These are phyloP conservation scores for Bambusicola thoracicus DNA, from an alignment of 2,113 vertebrate species.

Conservation along the genomic window DNA sequence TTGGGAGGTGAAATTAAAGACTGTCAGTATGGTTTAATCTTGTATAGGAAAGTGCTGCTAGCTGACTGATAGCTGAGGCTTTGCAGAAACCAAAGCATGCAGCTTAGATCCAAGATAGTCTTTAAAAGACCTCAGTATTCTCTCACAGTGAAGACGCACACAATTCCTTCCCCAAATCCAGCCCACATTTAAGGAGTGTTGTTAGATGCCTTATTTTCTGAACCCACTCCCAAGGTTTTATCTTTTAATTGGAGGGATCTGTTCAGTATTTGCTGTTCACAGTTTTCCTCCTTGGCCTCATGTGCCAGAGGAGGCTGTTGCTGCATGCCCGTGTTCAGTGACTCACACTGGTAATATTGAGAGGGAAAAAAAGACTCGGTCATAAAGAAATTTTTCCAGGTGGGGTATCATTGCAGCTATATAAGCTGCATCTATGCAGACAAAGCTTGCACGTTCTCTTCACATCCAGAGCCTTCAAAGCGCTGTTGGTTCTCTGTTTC, in stretches of 20 bases:
- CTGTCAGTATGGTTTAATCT: constrained; percentile 50
- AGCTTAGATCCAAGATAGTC: constrained; percentile 1
- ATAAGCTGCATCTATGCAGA: background rate
- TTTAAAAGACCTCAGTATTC: background rate
- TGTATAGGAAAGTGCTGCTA: constrained; percentile 18
- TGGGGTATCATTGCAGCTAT: background rate
- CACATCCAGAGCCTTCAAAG: background rate
- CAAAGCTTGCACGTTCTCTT: rapidly evolving
- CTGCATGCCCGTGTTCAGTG: constrained; percentile 1
- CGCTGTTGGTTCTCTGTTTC: constrained; percentile 23
- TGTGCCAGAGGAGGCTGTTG: constrained; percentile 9
- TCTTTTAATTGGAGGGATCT: background rate
- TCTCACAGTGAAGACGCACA: background rate
- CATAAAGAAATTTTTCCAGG: background rate
- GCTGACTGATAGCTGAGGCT: background rate
- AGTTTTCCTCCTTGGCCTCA: background rate
- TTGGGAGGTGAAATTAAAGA: constrained; percentile 24
- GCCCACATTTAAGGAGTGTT: background rate
- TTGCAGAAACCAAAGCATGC: constrained; percentile 42
- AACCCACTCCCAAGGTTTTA: background rate
- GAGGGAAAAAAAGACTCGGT: background rate
- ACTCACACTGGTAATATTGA: background rate
- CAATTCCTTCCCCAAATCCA: background rate
- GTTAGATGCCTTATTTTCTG: background rate
- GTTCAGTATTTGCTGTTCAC: background rate